Base-by-base conservation (phyloP, 1,140 invertebrate genomes). In the Drosophila ogumai region DNA sequence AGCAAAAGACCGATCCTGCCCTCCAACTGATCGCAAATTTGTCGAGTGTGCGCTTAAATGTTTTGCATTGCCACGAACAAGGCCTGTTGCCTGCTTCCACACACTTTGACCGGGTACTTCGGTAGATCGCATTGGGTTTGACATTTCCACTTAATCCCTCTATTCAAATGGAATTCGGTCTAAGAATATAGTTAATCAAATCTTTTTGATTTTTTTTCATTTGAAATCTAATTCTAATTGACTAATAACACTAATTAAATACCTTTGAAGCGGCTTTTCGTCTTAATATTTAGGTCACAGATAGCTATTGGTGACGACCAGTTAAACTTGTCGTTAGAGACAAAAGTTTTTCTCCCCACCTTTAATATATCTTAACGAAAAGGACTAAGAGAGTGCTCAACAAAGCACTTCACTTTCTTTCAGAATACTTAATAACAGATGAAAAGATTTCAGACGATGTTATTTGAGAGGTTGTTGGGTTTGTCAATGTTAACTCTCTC, bases 11-110 rank as follows among this genome's bases (percentile, higher is more conserved):
- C 67, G 44, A 32, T 58, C 34, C 79, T 82, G 82, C 67, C 73
- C 75, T 79, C 61, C 25, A 32, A 17, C 49, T 72, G 76, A 82
- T 67, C 60, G 72, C 85, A 87, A 88, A 87, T 87, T 88, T 87
- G 84, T 90, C 85, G 84, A 87, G 84, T 87, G 85, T 87, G 84
- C 84, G 84, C 85, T 87, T 87, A 87, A 87, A 87, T 88, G 84
- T 88, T 87, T 77, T 65, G 79, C 75, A 82, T 68, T 67, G 79
- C 64, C 67, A 34, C 54, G 72, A 32, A 28, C 31, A 47, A 57
- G 64, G 43, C 66, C 63, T 55, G 69, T 50, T 38, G 38, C 31
- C 40, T 47, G 32, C 9, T 43, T 28, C 28, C n/a, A 61, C 38
- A 61, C 71, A 13, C 64, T 57, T 38, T 10, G 25, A n/a, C 6